phyloP scores from a whole-genome alignment of 2,113 vertebrate genomes.

The Naja naja region DNA sequence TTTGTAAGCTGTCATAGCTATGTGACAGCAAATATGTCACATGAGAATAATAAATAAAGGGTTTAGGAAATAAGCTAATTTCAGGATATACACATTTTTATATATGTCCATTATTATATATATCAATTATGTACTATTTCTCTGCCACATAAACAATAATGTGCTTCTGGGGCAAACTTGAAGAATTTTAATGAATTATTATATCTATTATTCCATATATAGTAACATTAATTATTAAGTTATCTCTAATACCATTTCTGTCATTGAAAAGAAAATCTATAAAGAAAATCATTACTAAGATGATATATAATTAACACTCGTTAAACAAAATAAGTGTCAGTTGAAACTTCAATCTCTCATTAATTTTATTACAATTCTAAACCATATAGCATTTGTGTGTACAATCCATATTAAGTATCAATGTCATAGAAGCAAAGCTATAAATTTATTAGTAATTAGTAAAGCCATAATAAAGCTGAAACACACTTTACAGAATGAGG shows the following conservation, averaged over 20 bases:
- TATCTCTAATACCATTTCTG: not conserved
- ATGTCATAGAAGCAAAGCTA: not conserved
- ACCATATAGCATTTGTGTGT: not conserved
- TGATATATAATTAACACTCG: not conserved
- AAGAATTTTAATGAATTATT: not conserved
- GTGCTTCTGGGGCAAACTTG: not conserved
- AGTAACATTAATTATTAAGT: not conserved
- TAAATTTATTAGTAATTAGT: not conserved
- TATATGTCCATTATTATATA: not conserved
- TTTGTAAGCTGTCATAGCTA: constrained; percentile 47
- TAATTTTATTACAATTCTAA: not conserved
- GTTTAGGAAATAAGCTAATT: constrained; percentile 29
- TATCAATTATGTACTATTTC: not conserved
- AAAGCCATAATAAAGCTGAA: not conserved
- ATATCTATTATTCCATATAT: not conserved
- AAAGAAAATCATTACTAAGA: not conserved
- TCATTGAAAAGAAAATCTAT: not conserved
- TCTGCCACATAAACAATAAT: not conserved
- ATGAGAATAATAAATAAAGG: constrained; percentile 47
- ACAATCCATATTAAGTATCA: not conserved
- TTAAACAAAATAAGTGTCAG: not conserved
- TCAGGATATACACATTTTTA: constrained; percentile 27
- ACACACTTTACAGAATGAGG: not conserved
- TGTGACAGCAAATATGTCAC: constrained; percentile 47
- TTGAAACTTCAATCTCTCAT: not conserved